Conservation (phyloP, 2,797 vertebrate species). For the Coccyzus lansbergi region DNA sequence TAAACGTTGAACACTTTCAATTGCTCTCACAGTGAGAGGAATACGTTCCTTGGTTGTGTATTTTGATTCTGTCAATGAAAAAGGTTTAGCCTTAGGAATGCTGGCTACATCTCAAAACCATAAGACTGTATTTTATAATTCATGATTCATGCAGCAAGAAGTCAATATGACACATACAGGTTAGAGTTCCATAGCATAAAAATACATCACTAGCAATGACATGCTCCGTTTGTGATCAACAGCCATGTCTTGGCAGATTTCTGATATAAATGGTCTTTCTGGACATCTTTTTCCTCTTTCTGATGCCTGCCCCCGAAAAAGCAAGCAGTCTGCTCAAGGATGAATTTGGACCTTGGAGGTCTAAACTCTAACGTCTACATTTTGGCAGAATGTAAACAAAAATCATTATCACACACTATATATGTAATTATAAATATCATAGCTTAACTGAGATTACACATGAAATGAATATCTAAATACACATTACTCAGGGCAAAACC, state of each 20-base stretch:
- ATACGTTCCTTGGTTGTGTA: constrained; percentile 53
- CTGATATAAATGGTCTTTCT: constrained; percentile 24
- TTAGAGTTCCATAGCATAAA: constrained; percentile 77
- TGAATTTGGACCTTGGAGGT: constrained; percentile 39
- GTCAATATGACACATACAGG: constrained; percentile 78
- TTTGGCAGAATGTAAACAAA: constrained; percentile 74
- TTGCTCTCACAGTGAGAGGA: constrained; percentile 57
- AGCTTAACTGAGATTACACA: constrained; percentile 51
- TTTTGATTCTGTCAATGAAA: constrained; percentile 72
- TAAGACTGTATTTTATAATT: constrained; percentile 75
- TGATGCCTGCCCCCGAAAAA: constrained; percentile 31
- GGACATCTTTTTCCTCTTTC: constrained; percentile 14
- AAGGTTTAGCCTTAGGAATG: constrained; percentile 83
- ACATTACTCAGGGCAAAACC: constrained; percentile 20
- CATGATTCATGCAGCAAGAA: constrained; percentile 82
- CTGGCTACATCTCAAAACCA: constrained; percentile 75
- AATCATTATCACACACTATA: neutral
- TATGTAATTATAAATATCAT: constrained; percentile 45
- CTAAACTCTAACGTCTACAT: constrained; percentile 53
- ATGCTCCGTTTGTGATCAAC: constrained; percentile 70
- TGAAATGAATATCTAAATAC: constrained; percentile 41
- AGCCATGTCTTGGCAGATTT: constrained; percentile 60
- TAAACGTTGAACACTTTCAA: constrained; percentile 57
- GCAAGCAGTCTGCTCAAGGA: constrained; percentile 21
- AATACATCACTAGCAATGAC: constrained; percentile 70